A percentile compares a stretch with the other conserved stretches of the same genome.
Evolutionary conservation across 2,797 vertebrate species (phyloP).

Genomic region (Squalus acanthias): DNA sequence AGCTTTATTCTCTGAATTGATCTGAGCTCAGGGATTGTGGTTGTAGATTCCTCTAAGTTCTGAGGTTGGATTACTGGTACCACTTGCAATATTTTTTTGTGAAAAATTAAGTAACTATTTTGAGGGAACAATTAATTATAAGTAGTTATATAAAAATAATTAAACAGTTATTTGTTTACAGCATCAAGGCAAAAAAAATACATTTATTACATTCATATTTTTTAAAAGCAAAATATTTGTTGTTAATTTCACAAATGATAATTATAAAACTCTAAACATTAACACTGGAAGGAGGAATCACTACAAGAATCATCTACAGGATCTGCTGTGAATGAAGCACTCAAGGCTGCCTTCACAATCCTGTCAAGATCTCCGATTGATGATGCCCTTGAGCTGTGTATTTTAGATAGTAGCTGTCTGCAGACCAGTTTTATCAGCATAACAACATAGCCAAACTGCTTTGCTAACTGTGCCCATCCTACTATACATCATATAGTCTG

Average conservation of each 20-base stretch:
- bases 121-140: not conserved
- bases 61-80: not conserved
- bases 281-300: not conserved
- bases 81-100: not conserved
- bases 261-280: not conserved
- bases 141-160: not conserved
- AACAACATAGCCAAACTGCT: conserved; percentile 6
- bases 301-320: not conserved
- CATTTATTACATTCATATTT: not conserved
- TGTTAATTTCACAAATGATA: not conserved
- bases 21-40: not conserved
- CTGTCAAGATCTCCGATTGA: not conserved
- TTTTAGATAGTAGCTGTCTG: not conserved
- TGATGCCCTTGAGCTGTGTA: not conserved
- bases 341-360: not conserved
- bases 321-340: not conserved
- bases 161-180: not conserved
- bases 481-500: not conserved
- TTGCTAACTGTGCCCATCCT: not conserved
- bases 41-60: not conserved
- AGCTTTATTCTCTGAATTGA: not conserved
- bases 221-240: not conserved
- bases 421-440: not conserved
- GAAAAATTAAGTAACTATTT: not conserved
- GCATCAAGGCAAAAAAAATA: not conserved